Conservation (phyloP, 2,888 invertebrate genomes). For the Gibbula magus region DNA sequence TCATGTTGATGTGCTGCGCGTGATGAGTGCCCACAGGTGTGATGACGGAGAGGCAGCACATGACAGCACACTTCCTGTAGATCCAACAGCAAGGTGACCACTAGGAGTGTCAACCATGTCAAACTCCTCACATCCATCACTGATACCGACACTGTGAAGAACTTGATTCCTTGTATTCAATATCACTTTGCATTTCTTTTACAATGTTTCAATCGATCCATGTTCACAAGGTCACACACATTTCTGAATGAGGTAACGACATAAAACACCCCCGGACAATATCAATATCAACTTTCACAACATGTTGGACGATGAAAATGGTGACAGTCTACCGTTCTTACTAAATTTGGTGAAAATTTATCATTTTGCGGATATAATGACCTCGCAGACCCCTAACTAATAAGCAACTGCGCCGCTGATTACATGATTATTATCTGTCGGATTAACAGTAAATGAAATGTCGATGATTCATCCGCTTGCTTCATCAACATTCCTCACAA, state of each 20-base stretch:
- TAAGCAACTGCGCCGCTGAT: not conserved
- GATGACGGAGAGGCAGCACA: not conserved
- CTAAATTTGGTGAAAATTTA: too few relatives aligned
- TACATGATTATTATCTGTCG: not conserved
- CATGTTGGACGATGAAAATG: not conserved
- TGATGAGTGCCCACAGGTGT: not conserved
- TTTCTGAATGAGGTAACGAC: not conserved
- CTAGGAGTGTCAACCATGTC: not conserved
- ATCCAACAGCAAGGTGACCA: not conserved
- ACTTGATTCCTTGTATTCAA: too few relatives aligned
- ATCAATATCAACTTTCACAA: not conserved
- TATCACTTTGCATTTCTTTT: too few relatives aligned
- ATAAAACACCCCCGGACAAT: not conserved
- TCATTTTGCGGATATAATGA: too few relatives aligned
- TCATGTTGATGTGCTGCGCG: not conserved
- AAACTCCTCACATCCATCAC: not conserved
- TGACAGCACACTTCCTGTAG: not conserved
- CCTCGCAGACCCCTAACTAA: too few relatives aligned
- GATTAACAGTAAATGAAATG: not conserved
- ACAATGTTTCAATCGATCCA: too few relatives aligned
- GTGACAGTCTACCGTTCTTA: too few relatives aligned
- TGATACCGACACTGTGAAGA: too few relatives aligned
- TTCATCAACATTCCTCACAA: slow-evolving; percentile 13
- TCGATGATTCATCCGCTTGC: not conserved
- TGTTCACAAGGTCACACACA: too few relatives aligned